A percentile compares a stretch with the other conserved stretches of the same genome.
phyloP scores from a whole-genome alignment of 2,888 invertebrate species.

The Tromatobia lineatoria region DNA sequence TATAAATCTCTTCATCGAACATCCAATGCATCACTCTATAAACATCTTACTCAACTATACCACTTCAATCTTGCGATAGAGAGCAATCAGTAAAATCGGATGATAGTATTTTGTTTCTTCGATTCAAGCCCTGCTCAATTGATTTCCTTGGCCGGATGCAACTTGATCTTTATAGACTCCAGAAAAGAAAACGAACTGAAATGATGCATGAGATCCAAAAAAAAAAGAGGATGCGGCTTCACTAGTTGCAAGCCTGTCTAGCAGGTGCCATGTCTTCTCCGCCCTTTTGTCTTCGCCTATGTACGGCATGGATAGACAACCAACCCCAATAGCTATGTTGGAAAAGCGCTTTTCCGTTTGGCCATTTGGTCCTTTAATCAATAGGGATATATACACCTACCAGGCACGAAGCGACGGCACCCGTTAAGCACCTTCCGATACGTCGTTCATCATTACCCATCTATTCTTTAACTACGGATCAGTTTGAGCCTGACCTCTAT shows the following conservation, averaged over 20 bases:
- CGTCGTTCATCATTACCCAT: slow-evolving; percentile 66
- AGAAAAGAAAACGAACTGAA: neutral
- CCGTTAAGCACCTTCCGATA: slow-evolving; percentile 60
- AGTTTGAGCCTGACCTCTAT: slow-evolving; percentile 56
- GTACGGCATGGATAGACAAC: slow-evolving; percentile 43
- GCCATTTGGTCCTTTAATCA: slow-evolving; percentile 33
- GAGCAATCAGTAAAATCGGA: neutral
- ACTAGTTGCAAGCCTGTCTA: slow-evolving; percentile 2
- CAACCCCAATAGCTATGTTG: slow-evolving; percentile 16
- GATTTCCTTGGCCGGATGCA: neutral
- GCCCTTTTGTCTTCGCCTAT: slow-evolving; percentile 53
- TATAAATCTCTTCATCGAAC: slow-evolving; percentile 64
- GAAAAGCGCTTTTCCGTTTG: slow-evolving; percentile 56
- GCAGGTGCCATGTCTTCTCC: slow-evolving; percentile 43
- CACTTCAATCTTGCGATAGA: neutral
- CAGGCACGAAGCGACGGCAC: slow-evolving; percentile 60
- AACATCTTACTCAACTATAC: slow-evolving; percentile 44
- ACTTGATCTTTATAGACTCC: slow-evolving; percentile 26
- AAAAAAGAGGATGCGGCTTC: neutral
- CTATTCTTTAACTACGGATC: slow-evolving; percentile 57
- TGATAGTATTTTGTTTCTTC: neutral
- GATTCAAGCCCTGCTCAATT: too few species aligned
- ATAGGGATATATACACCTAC: slow-evolving; percentile 48
- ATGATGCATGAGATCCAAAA: neutral
- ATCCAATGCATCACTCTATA: slow-evolving; percentile 57